Percentiles rank a stretch among this genome's conserved stretches.
Evolutionary conservation across 2,113 vertebrate species (phyloP).

Genomic region (Petrocephalus microphthalmus): DNA sequence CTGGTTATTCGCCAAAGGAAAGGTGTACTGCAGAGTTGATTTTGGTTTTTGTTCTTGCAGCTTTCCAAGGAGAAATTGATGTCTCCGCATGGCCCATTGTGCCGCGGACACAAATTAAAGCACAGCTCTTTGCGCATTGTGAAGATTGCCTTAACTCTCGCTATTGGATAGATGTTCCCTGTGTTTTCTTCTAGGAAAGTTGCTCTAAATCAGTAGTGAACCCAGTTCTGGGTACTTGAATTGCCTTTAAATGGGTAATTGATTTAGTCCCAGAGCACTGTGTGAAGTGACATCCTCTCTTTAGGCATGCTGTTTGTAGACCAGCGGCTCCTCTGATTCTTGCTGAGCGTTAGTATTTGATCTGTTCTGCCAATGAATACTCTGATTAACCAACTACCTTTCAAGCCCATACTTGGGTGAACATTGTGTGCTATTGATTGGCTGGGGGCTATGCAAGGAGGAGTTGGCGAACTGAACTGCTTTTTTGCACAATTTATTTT

Average conservation of each 20-base stretch:
- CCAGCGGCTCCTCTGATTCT: background rate
- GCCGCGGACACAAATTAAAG: background rate
- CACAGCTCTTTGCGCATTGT: background rate
- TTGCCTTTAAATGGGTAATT: constrained; percentile 4
- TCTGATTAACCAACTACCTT: background rate
- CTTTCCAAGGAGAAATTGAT: background rate
- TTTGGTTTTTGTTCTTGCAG: background rate
- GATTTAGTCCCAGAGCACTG: background rate
- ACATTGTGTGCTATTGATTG: background rate
- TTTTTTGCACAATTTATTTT: background rate
- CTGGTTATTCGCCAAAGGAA: background rate
- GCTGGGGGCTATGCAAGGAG: background rate
- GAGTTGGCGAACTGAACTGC: background rate
- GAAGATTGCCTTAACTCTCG: background rate
- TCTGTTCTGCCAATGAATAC: background rate
- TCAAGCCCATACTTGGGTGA: background rate
- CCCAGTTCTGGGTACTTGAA: background rate
- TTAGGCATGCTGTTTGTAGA: background rate
- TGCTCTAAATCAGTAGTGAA: background rate
- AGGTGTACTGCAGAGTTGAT: background rate
- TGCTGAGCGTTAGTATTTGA: background rate
- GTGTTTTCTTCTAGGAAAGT: background rate
- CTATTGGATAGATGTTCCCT: background rate
- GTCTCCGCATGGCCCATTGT: background rate
- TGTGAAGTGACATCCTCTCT: background rate